These are phyloP conservation scores for Anoncus sp. DNA, from an alignment of 2,888 invertebrate species.

Conservation along the genomic window DNA sequence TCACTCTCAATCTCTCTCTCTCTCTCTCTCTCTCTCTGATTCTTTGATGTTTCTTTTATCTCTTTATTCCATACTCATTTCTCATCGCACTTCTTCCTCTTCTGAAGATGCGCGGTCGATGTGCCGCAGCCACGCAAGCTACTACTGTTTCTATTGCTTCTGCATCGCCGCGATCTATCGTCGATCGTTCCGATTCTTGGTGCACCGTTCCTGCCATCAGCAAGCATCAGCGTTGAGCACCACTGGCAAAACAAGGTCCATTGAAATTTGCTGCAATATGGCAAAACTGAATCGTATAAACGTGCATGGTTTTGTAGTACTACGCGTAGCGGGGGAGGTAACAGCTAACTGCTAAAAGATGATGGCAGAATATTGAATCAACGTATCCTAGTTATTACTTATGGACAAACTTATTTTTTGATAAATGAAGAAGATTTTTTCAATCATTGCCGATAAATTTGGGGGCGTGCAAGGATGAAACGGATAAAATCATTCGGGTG, in stretches of 20 bases:
- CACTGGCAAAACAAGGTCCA: conserved; percentile 49
- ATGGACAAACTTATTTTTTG: too few species aligned
- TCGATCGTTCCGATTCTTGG: conserved; percentile 20
- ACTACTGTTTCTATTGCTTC: conserved; percentile 59
- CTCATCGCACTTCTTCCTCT: conserved; percentile 70
- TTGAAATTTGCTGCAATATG: conserved; percentile 19
- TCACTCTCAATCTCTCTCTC: conserved; percentile 26
- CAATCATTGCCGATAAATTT: not conserved
- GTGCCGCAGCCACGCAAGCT: conserved; percentile 79
- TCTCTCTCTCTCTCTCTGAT: conserved; percentile 23
- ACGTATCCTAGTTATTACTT: too few species aligned
- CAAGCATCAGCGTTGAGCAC: conserved; percentile 31
- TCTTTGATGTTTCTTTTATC: conserved; percentile 51
- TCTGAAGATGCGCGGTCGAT: conserved; percentile 74
- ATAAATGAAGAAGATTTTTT: too few species aligned
- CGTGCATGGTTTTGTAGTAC: not conserved
- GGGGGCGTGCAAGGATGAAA: too few species aligned
- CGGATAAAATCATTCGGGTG: too few species aligned
- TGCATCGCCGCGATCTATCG: conserved; percentile 18
- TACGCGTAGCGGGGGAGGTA: too few species aligned
- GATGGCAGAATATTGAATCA: too few species aligned
- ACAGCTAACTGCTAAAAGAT: too few species aligned
- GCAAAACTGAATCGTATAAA: conserved; percentile 48
- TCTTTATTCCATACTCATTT: conserved; percentile 63
- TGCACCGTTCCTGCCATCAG: conserved; percentile 73